Conservation (phyloP, 2,797 vertebrate species). For the Periophthalmus magnuspinnatus region DNA sequence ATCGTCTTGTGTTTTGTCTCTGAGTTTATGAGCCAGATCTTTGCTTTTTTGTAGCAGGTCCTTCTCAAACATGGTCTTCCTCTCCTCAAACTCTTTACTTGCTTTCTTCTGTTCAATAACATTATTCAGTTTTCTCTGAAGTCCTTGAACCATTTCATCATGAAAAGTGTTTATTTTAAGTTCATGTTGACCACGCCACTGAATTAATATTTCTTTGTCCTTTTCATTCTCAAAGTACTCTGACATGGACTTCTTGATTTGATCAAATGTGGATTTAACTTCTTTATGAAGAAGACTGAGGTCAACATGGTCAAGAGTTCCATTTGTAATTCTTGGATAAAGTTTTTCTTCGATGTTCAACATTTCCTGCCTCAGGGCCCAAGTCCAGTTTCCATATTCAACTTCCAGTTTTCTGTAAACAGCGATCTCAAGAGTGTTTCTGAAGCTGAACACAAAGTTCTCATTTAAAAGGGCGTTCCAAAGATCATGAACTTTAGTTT, state of each 20-base stretch:
- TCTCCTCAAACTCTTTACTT: conserved; percentile 20
- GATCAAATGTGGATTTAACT: neutral
- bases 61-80: conserved; percentile 23
- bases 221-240: conserved; percentile 19
- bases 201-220: conserved; percentile 41
- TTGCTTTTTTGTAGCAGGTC: conserved; percentile 29
- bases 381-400: conserved; percentile 65
- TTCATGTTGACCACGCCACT: conserved; percentile 38
- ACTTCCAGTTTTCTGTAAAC: conserved; percentile 69
- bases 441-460: conserved; percentile 81
- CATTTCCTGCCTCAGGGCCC: conserved; percentile 68
- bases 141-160: conserved; percentile 7
- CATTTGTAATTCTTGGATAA: conserved; percentile 27
- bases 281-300: accelerated
- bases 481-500: conserved; percentile 58
- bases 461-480: conserved; percentile 76
- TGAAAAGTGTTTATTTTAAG: conserved; percentile 31
- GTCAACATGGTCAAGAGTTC: neutral
- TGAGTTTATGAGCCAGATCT: conserved; percentile 32
- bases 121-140: conserved; percentile 38
- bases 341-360: conserved; percentile 45
- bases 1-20: conserved; percentile 9
- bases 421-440: conserved; percentile 72
- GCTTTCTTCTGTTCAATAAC: conserved; percentile 40
- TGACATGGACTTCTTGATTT: conserved; percentile 3